Evolutionary conservation across 2,113 vertebrate genomes (phyloP), one percentile per base, ranked within the genome.

Genomic region (Rousettus leschenaultii): DNA sequence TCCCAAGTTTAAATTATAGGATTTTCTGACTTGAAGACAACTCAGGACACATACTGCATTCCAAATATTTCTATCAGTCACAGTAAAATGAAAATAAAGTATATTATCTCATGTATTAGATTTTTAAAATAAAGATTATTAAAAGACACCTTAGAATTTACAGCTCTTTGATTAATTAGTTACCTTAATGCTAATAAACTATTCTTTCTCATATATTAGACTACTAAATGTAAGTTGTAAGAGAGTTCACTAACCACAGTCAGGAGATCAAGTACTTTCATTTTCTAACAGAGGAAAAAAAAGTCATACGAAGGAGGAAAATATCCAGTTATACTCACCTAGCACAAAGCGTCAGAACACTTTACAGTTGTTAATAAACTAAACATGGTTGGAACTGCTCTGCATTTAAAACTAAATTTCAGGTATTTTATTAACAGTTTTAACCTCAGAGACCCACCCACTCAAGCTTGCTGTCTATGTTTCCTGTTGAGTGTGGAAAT

Each of bases 401-500:
- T 97, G 95, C 96, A 97, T 93, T 94, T 92, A 96, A 97, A 98
- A 94, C 95, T 94, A 97, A 10, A 5, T 89, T 98, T 98, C 86
- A 93, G 94, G 65, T 89, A 97, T 96, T 98, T 98, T 98, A 98
- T 98, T 98, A 98, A 98, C 98, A 98, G 98, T 96, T 98, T 97
- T 98, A 98, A 98, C 98, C 98, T 98, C 98, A 98, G 94, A 97
- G 98, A 97, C 94, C 98, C 98, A 98, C 98, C 98, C 98, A 98
- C 98, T 97, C 88, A 93, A 96, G 95, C 93, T 97, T 98, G 97
- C 96, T 98, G 98, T 98, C 98, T 98, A 94, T 92, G 85, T 95
- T 99, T 99, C 99, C 99, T 99, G 98, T 98, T 98, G 84, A 97
- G 90, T 97, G 97, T 97, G 97, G 98, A 98, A 98, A 98, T 98